Evolutionary conservation across 1,140 invertebrate genomes (phyloP).

Genomic region (Aphidius ervi): DNA sequence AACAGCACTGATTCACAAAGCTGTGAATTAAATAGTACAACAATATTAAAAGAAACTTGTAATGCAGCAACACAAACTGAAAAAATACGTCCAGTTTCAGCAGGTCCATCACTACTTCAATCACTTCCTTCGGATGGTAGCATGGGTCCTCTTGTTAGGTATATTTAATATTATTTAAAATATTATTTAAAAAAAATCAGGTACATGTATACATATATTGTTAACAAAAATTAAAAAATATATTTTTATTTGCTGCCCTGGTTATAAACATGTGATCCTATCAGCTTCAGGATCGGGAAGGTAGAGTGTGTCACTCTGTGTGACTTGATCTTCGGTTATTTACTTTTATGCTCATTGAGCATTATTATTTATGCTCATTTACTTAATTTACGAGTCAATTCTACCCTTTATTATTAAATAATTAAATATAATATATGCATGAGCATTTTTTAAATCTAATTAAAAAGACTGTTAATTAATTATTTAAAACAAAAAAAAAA

Average conservation of each 20-base stretch:
- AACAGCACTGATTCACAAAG: slow-evolving; percentile 35
- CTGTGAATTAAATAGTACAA: slow-evolving; percentile 27
- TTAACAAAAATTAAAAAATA: slow-evolving; percentile 6
- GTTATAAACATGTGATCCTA: slow-evolving; percentile 27
- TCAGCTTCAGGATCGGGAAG: slow-evolving; percentile 67
- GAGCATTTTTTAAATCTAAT: not conserved
- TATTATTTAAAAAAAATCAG: slow-evolving; percentile 32
- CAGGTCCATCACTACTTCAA: slow-evolving; percentile 56
- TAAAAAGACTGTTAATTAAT: slow-evolving; percentile 8
- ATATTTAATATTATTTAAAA: slow-evolving; percentile 31
- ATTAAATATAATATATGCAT: not conserved
- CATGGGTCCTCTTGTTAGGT: slow-evolving; percentile 59
- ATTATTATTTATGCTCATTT: slow-evolving; percentile 62
- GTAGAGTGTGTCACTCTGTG: slow-evolving; percentile 61
- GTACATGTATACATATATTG: slow-evolving; percentile 24
- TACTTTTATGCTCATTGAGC: slow-evolving; percentile 62
- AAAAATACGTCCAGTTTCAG: slow-evolving; percentile 62
- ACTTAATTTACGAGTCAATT: slow-evolving; percentile 34
- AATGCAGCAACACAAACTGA: slow-evolving; percentile 73
- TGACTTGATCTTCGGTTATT: slow-evolving; percentile 63
- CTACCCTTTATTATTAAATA: slow-evolving; percentile 19
- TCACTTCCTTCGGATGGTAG: slow-evolving; percentile 51
- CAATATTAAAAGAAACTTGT: slow-evolving; percentile 41
- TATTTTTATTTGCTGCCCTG: slow-evolving; percentile 39
- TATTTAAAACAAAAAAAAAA: not conserved